Conservation (phyloP, 2,797 vertebrate species). For the Sorex maritimensis region DNA sequence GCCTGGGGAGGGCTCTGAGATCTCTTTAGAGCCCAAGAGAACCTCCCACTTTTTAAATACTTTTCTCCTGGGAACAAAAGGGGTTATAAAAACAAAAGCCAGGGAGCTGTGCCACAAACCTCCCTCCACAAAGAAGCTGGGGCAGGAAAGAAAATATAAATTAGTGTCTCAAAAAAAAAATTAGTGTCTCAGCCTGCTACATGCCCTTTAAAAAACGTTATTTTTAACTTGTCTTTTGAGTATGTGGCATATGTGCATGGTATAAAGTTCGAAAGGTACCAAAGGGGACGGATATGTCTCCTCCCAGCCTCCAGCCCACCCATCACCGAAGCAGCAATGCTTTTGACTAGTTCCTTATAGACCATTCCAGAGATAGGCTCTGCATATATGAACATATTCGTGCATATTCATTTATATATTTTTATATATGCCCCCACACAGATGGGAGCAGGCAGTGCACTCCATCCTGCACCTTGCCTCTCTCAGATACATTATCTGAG, state of each 20-base stretch:
- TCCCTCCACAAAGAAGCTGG: slow-evolving; percentile 29
- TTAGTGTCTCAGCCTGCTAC: not conserved
- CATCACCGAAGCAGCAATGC: not conserved
- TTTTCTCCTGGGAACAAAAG: slow-evolving; percentile 58
- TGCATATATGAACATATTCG: slow-evolving; percentile 33
- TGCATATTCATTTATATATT: slow-evolving; percentile 63
- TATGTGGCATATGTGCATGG: not conserved
- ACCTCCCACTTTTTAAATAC: slow-evolving; percentile 38
- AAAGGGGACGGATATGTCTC: not conserved
- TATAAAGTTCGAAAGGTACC: not conserved
- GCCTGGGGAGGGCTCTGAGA: not conserved
- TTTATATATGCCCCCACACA: slow-evolving; percentile 56
- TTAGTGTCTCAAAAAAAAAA: slow-evolving; percentile 1
- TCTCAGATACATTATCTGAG: not conserved
- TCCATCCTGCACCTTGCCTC: not conserved
- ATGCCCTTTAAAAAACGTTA: not conserved
- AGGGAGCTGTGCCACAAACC: slow-evolving; percentile 18
- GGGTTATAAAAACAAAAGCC: slow-evolving; percentile 56
- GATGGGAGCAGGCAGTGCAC: not conserved
- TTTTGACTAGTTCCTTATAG: slow-evolving; percentile 36
- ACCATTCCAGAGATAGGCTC: slow-evolving; percentile 55
- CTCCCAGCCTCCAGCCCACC: not conserved
- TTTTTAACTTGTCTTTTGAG: slow-evolving; percentile 58
- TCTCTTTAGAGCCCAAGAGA: slow-evolving; percentile 12
- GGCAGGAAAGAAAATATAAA: slow-evolving; percentile 32